Evolutionary conservation across 2,888 invertebrate species (phyloP).

Genomic region (Dermolepida albohirtum): DNA sequence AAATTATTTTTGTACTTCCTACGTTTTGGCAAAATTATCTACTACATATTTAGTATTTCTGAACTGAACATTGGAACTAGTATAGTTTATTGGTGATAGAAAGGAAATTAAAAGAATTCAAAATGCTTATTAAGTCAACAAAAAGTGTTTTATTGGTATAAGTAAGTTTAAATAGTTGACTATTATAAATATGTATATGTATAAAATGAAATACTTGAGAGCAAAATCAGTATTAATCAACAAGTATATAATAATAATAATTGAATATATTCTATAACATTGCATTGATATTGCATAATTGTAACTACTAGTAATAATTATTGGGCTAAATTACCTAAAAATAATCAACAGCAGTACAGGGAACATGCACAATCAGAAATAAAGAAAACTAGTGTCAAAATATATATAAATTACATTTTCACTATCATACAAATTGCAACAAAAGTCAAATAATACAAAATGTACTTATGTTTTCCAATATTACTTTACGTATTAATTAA

Average conservation of each 20-base stretch:
- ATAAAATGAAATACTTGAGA: conserved; percentile 27
- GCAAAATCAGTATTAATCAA: conserved; percentile 35
- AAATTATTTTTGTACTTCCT: too few species aligned
- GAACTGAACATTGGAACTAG: too few species aligned
- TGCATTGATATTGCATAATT: conserved; percentile 51
- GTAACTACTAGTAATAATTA: conserved; percentile 23
- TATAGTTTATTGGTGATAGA: too few species aligned
- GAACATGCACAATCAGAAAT: background rate
- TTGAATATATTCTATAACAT: conserved; percentile 46
- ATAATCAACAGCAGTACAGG: too few species aligned
- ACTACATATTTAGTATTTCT: too few species aligned
- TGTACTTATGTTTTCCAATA: too few species aligned
- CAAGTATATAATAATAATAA: conserved; percentile 26
- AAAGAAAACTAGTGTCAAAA: background rate
- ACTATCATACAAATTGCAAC: too few species aligned
- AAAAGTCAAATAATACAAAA: too few species aligned
- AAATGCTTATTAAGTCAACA: background rate
- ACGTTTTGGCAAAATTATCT: too few species aligned
- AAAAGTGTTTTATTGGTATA: background rate
- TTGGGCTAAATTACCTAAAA: background rate
- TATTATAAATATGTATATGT: conserved; percentile 12
- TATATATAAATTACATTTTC: too few species aligned
- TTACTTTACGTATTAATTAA: too few species aligned
- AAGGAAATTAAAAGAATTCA: too few species aligned
- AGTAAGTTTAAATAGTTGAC: background rate